These are phyloP conservation scores for Netelia inedita DNA, from an alignment of 2,888 invertebrate species.

Conservation along the genomic window DNA sequence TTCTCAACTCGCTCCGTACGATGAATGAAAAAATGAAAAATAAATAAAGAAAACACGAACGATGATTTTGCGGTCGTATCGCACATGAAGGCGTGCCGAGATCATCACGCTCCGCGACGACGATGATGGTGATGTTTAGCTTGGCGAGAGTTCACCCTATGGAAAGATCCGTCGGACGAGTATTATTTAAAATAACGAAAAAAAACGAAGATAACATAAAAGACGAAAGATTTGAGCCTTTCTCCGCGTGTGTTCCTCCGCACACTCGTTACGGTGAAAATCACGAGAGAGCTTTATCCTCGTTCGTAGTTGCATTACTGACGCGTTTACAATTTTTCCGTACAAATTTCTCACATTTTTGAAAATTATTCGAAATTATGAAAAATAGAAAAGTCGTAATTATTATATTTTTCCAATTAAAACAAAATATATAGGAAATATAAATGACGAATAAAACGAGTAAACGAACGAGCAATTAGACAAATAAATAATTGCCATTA, in stretches of 20 bases:
- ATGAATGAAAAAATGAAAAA: too few species aligned
- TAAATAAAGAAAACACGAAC: conserved; percentile 15
- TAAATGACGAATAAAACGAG: background rate
- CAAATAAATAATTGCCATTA: background rate
- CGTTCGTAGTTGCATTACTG: background rate
- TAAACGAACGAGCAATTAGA: background rate
- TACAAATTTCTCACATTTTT: too few species aligned
- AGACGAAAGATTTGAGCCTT: conserved; percentile 46
- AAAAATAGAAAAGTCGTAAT: background rate
- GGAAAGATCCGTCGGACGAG: conserved; percentile 59
- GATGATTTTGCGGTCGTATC: conserved; percentile 30
- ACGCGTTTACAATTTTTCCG: background rate
- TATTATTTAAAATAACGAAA: conserved; percentile 22
- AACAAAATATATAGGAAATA: background rate
- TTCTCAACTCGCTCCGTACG: too few species aligned
- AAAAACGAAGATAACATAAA: background rate
- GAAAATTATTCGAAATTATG: too few species aligned
- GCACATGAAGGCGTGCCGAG: conserved; percentile 25
- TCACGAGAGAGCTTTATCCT: background rate
- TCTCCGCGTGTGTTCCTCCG: conserved; percentile 38
- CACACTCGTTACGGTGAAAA: conserved; percentile 59
- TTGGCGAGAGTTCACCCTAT: conserved; percentile 22
- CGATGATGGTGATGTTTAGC: conserved; percentile 37
- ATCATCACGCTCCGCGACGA: conserved; percentile 13
- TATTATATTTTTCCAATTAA: too few species aligned